Base-by-base conservation (phyloP, 2,113 vertebrate genomes). In the Lonchura striata region DNA sequence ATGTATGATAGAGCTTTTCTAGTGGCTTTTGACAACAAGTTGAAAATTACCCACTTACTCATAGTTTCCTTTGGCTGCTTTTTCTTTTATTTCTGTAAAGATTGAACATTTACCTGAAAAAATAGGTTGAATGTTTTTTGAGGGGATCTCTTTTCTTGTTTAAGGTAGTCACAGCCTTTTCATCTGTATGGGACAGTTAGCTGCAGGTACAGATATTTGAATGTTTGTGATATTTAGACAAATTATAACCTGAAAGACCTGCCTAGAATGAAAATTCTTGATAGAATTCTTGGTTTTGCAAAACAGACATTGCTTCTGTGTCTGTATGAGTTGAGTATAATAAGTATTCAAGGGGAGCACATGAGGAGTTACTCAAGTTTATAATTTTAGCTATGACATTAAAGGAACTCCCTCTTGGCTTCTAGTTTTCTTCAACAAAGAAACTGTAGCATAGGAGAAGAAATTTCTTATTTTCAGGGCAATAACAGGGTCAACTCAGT, bases 401-500 rank as follows among this genome's bases (percentile, higher is more conserved):
- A 84, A 86, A 84, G 69, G 47, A 87, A 76, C 52, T 94, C 71
- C 54, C 59, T 92, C 11, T 1, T 90, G 75, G 52, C 52, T 86
- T 61, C 59, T 47, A 21, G 39, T 39, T 39, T 39, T 39, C 39
- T 39, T 88, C 86, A 93, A 92, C 86, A 94, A 94, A 90, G 77
- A 86, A 77, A 93, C 18, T 71, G 65, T 13, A 83, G 68, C 47
- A 74, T 7, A 63, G 39, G 54, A 90, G 93, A 83, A 81, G 15
- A 88, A 92, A 74, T 70, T 66, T 53, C 82, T 70, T 88, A 54
- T 92, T 95, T 94, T 94, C 77, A 83, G 80, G 79, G 80, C 52
- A 64, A 50, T 94, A 97, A 88, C 1, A 0, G 39, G 82, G 95
- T 94, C 88, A 92, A 15, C 42, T 28, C 27, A 52, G 64, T 79